phyloP scores from a whole-genome alignment of 2,888 invertebrate species.

The Patella caerulea region DNA sequence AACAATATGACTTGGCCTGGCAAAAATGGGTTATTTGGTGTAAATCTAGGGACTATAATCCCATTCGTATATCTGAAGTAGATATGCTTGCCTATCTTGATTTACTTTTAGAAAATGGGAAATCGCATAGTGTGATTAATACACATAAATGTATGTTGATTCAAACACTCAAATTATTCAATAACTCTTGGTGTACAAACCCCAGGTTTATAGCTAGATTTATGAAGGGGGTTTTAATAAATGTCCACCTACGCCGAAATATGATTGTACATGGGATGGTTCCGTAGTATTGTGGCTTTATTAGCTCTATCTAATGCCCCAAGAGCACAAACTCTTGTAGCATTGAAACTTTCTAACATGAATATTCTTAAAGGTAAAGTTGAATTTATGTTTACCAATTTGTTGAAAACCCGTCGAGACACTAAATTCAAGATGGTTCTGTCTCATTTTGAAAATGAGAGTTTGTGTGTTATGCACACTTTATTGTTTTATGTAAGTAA shows the following conservation, averaged over 20 bases:
- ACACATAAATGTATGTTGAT: background rate
- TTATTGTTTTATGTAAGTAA: background rate
- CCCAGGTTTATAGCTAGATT: conserved; percentile 23
- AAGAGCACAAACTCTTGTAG: conserved; percentile 29
- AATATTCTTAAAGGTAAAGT: conserved; percentile 17
- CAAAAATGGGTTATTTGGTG: background rate
- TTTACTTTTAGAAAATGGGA: background rate
- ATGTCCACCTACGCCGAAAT: conserved; percentile 32
- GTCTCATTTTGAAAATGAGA: background rate
- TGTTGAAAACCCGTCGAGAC: conserved; percentile 27
- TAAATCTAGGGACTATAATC: conserved; percentile 12
- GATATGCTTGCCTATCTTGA: background rate
- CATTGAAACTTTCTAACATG: conserved; percentile 28
- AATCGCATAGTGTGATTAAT: background rate
- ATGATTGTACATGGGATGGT: conserved; percentile 36
- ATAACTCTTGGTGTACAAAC: background rate
- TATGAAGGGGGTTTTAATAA: conserved; percentile 30
- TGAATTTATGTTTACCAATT: conserved; percentile 30
- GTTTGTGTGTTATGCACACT: no score
- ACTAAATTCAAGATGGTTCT: conserved; percentile 10
- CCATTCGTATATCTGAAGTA: conserved; percentile 18
- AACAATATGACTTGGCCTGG: background rate
- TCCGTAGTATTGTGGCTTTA: conserved; percentile 24
- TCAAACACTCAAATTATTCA: background rate
- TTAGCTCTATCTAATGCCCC: conserved; percentile 30